Evolutionary conservation across 2,113 vertebrate species (phyloP).

Genomic region (Cnemophilus loriae): DNA sequence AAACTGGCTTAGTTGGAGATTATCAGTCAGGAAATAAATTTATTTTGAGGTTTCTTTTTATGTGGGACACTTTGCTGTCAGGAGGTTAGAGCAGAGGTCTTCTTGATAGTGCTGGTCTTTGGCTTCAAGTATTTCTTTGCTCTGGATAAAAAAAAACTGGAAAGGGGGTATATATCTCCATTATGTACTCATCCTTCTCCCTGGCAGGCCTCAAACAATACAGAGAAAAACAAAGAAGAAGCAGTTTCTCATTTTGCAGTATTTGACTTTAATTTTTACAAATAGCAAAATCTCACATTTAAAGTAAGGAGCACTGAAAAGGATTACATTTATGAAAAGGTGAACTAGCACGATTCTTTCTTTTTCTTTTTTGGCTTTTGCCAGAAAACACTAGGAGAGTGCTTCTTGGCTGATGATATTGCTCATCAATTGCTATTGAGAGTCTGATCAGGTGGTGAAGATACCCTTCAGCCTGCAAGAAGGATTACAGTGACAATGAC

Average conservation of each 20-base stretch:
- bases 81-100: background rate
- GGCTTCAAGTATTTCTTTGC: background rate
- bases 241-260: background rate
- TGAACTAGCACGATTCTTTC: background rate
- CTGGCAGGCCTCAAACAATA: background rate
- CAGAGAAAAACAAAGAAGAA: background rate
- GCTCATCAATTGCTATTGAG: constrained; percentile 69
- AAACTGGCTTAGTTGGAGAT: background rate
- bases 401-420: constrained; percentile 2
- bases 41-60: background rate
- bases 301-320: background rate
- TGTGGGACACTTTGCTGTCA: background rate
- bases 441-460: constrained; percentile 70
- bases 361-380: background rate
- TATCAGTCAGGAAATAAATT: background rate
- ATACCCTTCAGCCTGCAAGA: constrained; percentile 73
- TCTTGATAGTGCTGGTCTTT: background rate
- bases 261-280: background rate
- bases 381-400: background rate
- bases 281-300: background rate
- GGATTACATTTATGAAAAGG: background rate
- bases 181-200: background rate
- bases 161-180: background rate
- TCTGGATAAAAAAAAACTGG: background rate
- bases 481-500: constrained; percentile 76